Conservation (phyloP, 2,888 invertebrate genomes). For the Stenichneumon culpator region DNA sequence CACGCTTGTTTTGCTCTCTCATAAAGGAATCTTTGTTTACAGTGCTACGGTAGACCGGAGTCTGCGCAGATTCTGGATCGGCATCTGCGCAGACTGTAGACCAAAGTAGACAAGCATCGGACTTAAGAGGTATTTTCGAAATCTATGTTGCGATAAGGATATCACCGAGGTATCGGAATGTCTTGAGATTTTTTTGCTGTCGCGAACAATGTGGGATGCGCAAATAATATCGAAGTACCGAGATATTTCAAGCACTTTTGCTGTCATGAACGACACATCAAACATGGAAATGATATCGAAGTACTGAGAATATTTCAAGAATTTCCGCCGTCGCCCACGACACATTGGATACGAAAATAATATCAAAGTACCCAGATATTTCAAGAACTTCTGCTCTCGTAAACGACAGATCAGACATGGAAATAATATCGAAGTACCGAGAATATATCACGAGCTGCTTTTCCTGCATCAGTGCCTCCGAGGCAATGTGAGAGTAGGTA, state of each 20-base stretch:
- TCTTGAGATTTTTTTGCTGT: neutral
- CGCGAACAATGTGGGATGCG: neutral
- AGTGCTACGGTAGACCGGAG: too few species aligned
- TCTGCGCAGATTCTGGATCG: too few species aligned
- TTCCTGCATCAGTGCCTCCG: neutral
- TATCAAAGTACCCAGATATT: neutral
- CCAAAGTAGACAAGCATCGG: neutral
- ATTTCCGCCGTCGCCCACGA: too few species aligned
- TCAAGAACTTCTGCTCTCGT: neutral
- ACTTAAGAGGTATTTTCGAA: neutral
- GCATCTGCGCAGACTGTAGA: neutral
- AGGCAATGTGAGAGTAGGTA: neutral
- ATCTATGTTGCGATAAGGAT: too few species aligned
- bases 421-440: slow-evolving; percentile 6
- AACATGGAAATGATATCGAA: neutral
- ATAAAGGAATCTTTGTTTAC: too few species aligned
- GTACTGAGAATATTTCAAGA: neutral
- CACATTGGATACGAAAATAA: neutral
- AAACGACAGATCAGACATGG: neutral
- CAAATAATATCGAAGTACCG: neutral
- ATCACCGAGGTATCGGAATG: neutral
- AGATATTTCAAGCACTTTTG: neutral
- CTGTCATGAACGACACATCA: neutral
- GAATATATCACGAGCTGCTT: neutral
- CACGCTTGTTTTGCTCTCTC: too few species aligned